A percentile compares a stretch with the other conserved stretches of the same genome.
Evolutionary conservation across 2,888 invertebrate genomes (phyloP).

Genomic region (Sylvicola cinctus): DNA sequence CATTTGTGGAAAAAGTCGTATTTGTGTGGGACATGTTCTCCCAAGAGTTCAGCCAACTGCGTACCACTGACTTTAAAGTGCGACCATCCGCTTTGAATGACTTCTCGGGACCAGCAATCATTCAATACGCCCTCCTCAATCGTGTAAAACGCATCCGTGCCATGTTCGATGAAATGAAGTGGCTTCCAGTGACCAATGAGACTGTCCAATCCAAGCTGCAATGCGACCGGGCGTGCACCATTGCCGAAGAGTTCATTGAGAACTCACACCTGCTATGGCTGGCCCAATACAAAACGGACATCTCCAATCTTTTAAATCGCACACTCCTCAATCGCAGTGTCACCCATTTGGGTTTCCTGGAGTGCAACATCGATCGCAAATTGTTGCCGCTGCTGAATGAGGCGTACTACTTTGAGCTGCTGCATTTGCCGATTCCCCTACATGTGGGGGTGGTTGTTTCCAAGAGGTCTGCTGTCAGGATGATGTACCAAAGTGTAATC

Average conservation of each 20-base stretch:
- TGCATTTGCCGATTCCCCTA: conserved; percentile 47
- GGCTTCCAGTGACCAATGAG: conserved; percentile 35
- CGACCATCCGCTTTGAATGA: conserved; percentile 47
- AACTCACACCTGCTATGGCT: no score
- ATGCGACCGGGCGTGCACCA: no score
- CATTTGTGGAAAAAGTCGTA: conserved; percentile 46
- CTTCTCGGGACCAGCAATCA: conserved; percentile 48
- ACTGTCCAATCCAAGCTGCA: no score
- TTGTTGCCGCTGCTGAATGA: conserved; percentile 50
- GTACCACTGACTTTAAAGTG: conserved; percentile 21
- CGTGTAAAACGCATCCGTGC: conserved; percentile 36
- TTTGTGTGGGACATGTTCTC: conserved; percentile 57
- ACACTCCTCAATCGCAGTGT: conserved; percentile 50
- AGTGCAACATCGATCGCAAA: conserved; percentile 54
- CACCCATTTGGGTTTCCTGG: conserved; percentile 40
- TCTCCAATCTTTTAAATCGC: conserved; percentile 33
- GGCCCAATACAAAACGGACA: no score
- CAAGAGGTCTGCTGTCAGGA: conserved; percentile 34
- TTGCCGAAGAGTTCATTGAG: no score
- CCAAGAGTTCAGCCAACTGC: conserved; percentile 41
- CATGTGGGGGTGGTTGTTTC: conserved; percentile 40
- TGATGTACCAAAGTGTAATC: conserved; percentile 48
- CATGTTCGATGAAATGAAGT: conserved; percentile 50
- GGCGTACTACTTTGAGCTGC: conserved; percentile 48
- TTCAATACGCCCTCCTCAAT: conserved; percentile 44